Evolutionary conservation across 1,140 invertebrate genomes (phyloP).

Genomic region (Lasioglossum baleicum): DNA sequence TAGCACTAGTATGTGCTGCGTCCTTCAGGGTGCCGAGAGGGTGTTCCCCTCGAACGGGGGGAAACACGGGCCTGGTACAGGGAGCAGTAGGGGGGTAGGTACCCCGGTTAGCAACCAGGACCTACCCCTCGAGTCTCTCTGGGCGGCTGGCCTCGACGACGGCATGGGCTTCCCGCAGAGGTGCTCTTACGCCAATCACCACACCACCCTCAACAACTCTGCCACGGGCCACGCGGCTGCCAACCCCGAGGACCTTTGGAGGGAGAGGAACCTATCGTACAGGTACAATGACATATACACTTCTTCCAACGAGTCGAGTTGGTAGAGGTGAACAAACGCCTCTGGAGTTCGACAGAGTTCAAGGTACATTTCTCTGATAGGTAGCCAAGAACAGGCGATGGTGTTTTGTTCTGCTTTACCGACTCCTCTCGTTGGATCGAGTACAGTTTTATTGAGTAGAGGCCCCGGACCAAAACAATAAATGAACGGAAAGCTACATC

Average conservation of each 20-base stretch:
- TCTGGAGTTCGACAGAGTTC: no score
- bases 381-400: no score
- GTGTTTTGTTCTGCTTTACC: no score
- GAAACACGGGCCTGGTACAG: constrained; percentile 58
- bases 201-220: constrained; percentile 46
- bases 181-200: constrained; percentile 72
- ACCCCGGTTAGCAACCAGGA: constrained; percentile 63
- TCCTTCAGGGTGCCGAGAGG: constrained; percentile 72
- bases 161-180: constrained; percentile 74
- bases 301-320: no score
- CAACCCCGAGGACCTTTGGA: constrained; percentile 69
- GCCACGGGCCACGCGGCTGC: constrained; percentile 34
- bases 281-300: constrained; percentile 53
- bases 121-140: constrained; percentile 73
- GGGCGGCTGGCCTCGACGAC: constrained; percentile 74
- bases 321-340: no score
- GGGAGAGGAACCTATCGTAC: constrained; percentile 65
- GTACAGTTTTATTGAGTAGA: no score
- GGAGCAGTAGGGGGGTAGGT: constrained; percentile 39
- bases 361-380: no score
- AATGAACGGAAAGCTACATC: no score
- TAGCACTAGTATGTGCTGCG: constrained; percentile 73
- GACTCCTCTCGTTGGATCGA: no score
- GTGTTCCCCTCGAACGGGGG: constrained; percentile 71
- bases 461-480: no score